Evolutionary conservation across 2,113 vertebrate species (phyloP), one percentile per base, ranked within the genome.

Genomic region (Carassius carassius): DNA sequence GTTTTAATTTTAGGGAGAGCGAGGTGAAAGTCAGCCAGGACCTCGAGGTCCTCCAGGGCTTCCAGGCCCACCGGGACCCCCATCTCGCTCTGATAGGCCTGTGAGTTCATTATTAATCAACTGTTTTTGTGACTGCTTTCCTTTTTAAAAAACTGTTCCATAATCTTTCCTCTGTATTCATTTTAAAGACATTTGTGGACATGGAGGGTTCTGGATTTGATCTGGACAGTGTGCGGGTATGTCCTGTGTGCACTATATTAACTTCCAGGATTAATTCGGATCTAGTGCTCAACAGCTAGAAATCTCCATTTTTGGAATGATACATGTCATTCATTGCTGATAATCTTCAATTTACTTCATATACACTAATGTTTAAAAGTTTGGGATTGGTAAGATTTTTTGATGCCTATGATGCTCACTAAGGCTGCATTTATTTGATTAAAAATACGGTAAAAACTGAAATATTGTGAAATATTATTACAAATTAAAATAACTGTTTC

Each of bases 171-270:
- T 67, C 25, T 84, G 19, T 76, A 62, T 63, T 29, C 3, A 4
- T 86, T 2, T 88, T 90, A 13, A 85, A 99, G 98, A 99, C 98
- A 1, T 99, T 98, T 93, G 94, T 97, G 0, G 98, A 99, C 91
- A 98, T 98, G 97, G 98, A 99, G 88, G 96, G 96, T 4, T 99
- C 98, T 0, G 98, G 96, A 25, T 97, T 96, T 0, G 96, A 97
- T 89, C 58, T 94, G 90, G 97, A 97, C 41, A 94, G 81, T 76
- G 5, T 95, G 35, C 92, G 93, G 89, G 98, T 98, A 91, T 93
- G 96, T 88, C 44, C 44, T 47, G 9, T 44, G 41, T 10, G 10
- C 25, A 14, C 7, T 29, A 35, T 78, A 10, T 65, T 62, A 62
- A 62, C 44, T 44, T 2, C 1, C 11, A 44, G 17, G 5, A 47